Base-by-base conservation (phyloP, 1,140 invertebrate genomes). In the Apis dorsata region DNA sequence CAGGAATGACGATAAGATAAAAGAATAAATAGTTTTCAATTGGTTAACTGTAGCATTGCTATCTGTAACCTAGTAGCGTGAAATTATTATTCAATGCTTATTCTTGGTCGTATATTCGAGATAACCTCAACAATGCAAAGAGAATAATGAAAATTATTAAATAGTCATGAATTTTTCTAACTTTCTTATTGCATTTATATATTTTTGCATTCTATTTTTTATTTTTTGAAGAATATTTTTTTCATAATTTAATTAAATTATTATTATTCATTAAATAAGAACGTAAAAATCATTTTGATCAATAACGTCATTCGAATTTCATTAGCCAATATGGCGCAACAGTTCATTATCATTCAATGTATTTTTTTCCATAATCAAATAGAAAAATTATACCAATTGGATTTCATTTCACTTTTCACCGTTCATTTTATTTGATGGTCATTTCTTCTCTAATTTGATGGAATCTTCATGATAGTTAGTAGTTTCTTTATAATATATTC, bases 1-100 rank as follows among this genome's bases (percentile, higher is more conserved):
- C 69, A 73, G 82, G 60, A 80, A 66, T 49, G 55, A 24, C 44
- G 77, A 83, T 83, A 70, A 84, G 82, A 84, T 84, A 72, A 60
- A 51, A 17, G 34, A 57, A 72, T 66, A 28, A 72, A 84, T 79
- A 68, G 51, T 63, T 71, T 51, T 51, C 55, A 62, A 75, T 75
- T 63, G 78, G 51, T 11, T 34, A n/a, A 34, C 21, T 57, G 28
- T 65, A 70, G 7, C 57, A 44, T 28, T 44, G 60, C 51, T 60
- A 81, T 84, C 55, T 57, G 44, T 57, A 60, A 53, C 34, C 57
- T 34, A 34, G 13, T 72, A 44, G 62, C 70, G 79, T 63, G 55
- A 60, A 81, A 66, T 66, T 44, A 81, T 81, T 81, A 63, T 69
- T 81, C 73, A 69, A 21, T 44, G 63, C 53, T 62, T 34, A 17